Evolutionary conservation across 2,888 invertebrate genomes (phyloP).

Genomic region (Xestia xanthographa): DNA sequence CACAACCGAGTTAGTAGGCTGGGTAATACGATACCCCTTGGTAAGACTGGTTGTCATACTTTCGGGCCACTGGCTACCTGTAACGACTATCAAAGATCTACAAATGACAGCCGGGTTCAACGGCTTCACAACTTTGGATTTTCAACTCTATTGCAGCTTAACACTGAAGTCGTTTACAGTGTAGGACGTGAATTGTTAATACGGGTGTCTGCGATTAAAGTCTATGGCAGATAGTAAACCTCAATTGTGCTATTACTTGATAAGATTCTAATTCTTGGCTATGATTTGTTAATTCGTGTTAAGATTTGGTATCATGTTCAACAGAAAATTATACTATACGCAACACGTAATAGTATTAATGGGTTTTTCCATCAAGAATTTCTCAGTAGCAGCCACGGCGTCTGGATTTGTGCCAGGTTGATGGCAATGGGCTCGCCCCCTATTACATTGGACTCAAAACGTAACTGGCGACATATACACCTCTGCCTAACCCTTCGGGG

Average conservation of each 20-base stretch:
- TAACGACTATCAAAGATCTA: no score
- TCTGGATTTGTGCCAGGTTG: no score
- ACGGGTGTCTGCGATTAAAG: background rate
- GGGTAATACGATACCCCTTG: no score
- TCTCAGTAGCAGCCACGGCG: no score
- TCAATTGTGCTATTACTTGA: background rate
- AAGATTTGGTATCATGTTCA: background rate
- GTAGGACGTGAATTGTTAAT: background rate
- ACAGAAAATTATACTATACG: background rate
- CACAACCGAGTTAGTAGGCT: no score
- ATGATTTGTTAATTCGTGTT: background rate
- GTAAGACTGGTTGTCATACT: no score
- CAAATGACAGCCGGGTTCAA: no score
- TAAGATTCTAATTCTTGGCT: background rate
- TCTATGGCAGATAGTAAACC: background rate
- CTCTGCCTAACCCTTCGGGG: background rate
- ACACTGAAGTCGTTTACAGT: background rate
- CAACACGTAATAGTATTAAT: background rate
- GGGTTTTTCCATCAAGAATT: no score
- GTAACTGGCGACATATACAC: background rate
- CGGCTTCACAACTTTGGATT: no score
- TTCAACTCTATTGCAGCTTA: background rate
- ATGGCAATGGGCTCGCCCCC: background rate
- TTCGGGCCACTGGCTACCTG: no score
- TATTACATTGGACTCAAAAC: background rate